Evolutionary conservation across 2,888 invertebrate species (phyloP).

Genomic region (Aethes cnicana): DNA sequence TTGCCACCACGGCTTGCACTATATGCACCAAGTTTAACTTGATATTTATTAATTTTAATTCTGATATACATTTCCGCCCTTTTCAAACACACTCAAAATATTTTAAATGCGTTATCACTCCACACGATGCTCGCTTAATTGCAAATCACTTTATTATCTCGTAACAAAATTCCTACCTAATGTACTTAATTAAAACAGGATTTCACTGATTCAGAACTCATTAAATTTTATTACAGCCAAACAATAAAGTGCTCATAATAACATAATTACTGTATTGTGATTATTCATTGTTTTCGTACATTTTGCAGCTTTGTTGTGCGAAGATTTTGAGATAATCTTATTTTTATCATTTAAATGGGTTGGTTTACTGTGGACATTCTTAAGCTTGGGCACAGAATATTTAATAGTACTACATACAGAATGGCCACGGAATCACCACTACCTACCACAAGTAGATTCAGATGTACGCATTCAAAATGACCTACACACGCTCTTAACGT

Average conservation of each 20-base stretch:
- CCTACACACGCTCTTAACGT: too few species aligned
- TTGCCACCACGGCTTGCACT: too few species aligned
- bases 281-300: constrained; percentile 8
- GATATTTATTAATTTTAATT: not conserved
- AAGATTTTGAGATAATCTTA: constrained; percentile 9
- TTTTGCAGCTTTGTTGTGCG: constrained; percentile 2
- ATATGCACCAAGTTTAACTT: too few species aligned
- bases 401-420: too few species aligned
- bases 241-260: constrained; percentile 1
- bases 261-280: constrained; percentile 13
- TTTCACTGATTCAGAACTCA: constrained; percentile 19
- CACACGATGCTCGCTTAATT: constrained; percentile 8
- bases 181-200: constrained; percentile 19
- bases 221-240: constrained; percentile 14
- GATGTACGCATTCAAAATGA: too few species aligned
- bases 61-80: constrained; percentile 5
- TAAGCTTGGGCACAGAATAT: too few species aligned
- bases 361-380: too few species aligned
- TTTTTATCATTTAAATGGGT: too few species aligned
- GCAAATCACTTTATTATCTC: constrained; percentile 17
- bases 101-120: constrained; percentile 5
- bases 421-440: too few species aligned
- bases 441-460: too few species aligned
- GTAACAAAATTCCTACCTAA: constrained; percentile 14
- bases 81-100: constrained; percentile 4